Base-by-base conservation (phyloP, 1,140 invertebrate species). In the Adelges cooleyi region DNA sequence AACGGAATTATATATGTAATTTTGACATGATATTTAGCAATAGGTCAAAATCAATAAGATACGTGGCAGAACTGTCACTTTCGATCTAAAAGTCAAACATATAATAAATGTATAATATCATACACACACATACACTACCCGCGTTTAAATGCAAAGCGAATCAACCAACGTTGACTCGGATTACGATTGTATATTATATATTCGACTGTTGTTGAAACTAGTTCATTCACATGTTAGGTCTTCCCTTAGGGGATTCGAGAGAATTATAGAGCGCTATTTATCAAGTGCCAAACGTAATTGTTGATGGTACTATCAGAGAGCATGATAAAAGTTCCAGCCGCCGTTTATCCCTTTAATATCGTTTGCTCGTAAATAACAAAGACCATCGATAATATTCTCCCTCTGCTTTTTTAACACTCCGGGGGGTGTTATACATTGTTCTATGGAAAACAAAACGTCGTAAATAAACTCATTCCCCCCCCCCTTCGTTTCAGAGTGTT, bases 331-430 rank as follows among this genome's bases (percentile, higher is more conserved):
- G 17, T 33, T 6, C 29, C n/a, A n/a, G n/a, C 36, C 53, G 17
- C 23, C n/a, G n/a, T 59, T 44, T 59, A 44, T 59, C 42, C 56
- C n/a, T 62, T 48, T 62, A 62, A 62, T 48, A 62, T 62, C 25
- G 17, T 29, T 25, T 25, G 38, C 42, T 62, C 42, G 56, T 62
- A 48, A 59, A 59, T 59, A 44, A 62, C 17, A 27, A 48, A n/a
- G 56, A 46, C 42, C 42, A 46, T 62, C 56, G 56, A 62, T 62
- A 62, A 46, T 44, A 59, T 46, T 48, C 56, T 27, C 27, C 6
- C 6, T 53, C 33, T 51, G 11, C 29, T 62, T 46, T 62, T 56
- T 44, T 62, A 27, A 48, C 42, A 27, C 25, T 9, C 17, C 56
- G 44, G 25, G 23, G 54, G 25, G 25, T 48, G 42, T 62, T 33